These are phyloP conservation scores for Lepisosteus oculatus DNA, from an alignment of 2,113 vertebrate species.

Conservation along the genomic window DNA sequence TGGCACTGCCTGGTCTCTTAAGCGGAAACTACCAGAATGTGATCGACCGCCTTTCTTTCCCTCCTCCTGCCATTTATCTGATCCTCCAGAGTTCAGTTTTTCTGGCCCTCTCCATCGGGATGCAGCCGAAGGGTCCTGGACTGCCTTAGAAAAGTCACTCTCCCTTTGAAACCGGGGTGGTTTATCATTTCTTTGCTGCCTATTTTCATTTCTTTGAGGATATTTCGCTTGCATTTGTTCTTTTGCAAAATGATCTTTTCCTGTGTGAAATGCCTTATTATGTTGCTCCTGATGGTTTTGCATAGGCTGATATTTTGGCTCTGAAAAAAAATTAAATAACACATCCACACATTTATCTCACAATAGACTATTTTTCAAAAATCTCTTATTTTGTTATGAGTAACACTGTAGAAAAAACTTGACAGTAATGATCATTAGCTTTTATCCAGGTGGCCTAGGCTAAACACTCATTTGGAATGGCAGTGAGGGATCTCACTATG, in stretches of 20 bases:
- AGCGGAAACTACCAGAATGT: conserved; percentile 68
- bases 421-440: neutral
- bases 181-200: conserved; percentile 80
- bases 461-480: neutral
- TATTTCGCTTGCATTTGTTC: conserved; percentile 69
- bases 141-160: conserved; percentile 73
- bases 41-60: conserved; percentile 65
- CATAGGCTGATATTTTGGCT: conserved; percentile 74
- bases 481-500: too few species aligned
- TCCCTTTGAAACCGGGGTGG: conserved; percentile 92
- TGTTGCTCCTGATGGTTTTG: conserved; percentile 69
- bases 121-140: conserved; percentile 63
- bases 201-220: conserved; percentile 71
- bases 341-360: neutral
- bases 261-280: conserved; percentile 57
- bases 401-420: too few species aligned
- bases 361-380: too few species aligned
- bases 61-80: conserved; percentile 71
- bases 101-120: conserved; percentile 72
- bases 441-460: neutral
- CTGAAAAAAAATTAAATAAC: conserved; percentile 62
- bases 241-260: conserved; percentile 72
- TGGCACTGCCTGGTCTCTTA: conserved; percentile 69
- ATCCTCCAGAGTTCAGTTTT: conserved; percentile 54
- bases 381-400: too few species aligned